Evolutionary conservation across 2,797 vertebrate genomes (phyloP).

Genomic region (Aulostomus chinensis): DNA sequence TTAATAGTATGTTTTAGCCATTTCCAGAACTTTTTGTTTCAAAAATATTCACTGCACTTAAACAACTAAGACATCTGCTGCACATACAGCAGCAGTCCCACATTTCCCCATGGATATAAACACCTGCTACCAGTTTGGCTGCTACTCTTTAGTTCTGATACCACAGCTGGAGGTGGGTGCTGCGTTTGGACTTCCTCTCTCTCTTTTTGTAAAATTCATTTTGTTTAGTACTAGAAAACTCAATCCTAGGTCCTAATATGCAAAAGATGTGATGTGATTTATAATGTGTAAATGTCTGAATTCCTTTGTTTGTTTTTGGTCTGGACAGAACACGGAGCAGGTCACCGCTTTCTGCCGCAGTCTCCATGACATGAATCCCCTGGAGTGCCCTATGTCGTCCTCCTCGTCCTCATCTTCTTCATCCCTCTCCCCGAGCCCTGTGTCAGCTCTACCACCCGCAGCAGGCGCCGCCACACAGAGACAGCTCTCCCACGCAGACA

Average conservation of each 20-base stretch:
- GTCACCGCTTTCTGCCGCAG: conserved; percentile 87
- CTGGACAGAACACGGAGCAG: conserved; percentile 87
- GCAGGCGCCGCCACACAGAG: conserved; percentile 77
- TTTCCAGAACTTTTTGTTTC: too few relatives aligned
- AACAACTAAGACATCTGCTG: too few relatives aligned
- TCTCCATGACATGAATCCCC: conserved; percentile 90
- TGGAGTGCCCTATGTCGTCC: conserved; percentile 73
- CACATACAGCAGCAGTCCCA: too few relatives aligned
- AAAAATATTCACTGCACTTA: too few relatives aligned
- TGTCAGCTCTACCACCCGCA: conserved; percentile 79
- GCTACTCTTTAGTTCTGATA: conserved; percentile 49
- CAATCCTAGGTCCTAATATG: too few relatives aligned
- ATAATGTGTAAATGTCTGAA: background rate
- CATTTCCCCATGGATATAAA: too few relatives aligned
- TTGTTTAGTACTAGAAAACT: too few relatives aligned
- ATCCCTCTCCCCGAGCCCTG: conserved; percentile 85
- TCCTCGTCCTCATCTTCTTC: conserved; percentile 76
- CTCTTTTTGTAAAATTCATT: too few relatives aligned
- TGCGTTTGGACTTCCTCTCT: too few relatives aligned
- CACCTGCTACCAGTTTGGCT: too few relatives aligned
- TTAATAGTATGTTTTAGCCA: too few relatives aligned
- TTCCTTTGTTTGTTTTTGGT: conserved; percentile 5
- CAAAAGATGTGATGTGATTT: background rate
- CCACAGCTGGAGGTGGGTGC: conserved; percentile 1
- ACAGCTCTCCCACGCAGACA: conserved; percentile 94